Evolutionary conservation across 2,888 invertebrate species (phyloP).

Genomic region (Minunthozetes semirufus): DNA sequence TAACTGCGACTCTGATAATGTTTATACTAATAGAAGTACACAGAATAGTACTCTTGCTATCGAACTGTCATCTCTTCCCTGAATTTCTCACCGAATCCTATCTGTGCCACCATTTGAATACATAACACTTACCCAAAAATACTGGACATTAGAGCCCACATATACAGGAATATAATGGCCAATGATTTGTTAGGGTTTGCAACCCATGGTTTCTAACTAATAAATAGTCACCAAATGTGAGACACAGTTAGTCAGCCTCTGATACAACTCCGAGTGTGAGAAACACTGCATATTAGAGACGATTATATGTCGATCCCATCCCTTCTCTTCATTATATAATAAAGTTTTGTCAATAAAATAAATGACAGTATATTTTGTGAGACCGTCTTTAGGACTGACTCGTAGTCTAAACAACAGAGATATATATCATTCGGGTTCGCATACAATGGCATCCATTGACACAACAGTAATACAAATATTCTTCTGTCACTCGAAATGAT

Average conservation of each 20-base stretch:
- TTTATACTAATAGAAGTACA: not conserved
- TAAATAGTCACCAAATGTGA: slow-evolving; percentile 22
- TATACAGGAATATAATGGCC: not conserved
- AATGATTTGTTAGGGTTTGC: slow-evolving; percentile 22
- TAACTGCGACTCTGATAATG: not conserved
- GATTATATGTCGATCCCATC: not conserved
- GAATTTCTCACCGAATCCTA: not conserved
- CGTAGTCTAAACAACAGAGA: not conserved
- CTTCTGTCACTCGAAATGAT: not conserved
- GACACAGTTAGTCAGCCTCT: not conserved
- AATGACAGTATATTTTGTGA: not conserved
- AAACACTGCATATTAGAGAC: not conserved
- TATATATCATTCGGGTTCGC: not conserved
- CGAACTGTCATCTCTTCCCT: not conserved
- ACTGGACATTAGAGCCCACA: not conserved
- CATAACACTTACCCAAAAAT: not conserved
- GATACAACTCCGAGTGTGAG: not conserved
- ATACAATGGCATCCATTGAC: not conserved
- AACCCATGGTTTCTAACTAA: not conserved
- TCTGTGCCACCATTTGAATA: not conserved
- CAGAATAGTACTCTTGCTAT: not conserved
- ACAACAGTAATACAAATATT: not conserved
- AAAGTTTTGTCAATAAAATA: slow-evolving; percentile 21
- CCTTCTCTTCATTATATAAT: slow-evolving; percentile 20
- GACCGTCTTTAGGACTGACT: not conserved